Percentiles rank a stretch among this genome's conserved stretches.
Conservation (phyloP, 2,888 invertebrate species). For the Heteropelma amictum region DNA sequence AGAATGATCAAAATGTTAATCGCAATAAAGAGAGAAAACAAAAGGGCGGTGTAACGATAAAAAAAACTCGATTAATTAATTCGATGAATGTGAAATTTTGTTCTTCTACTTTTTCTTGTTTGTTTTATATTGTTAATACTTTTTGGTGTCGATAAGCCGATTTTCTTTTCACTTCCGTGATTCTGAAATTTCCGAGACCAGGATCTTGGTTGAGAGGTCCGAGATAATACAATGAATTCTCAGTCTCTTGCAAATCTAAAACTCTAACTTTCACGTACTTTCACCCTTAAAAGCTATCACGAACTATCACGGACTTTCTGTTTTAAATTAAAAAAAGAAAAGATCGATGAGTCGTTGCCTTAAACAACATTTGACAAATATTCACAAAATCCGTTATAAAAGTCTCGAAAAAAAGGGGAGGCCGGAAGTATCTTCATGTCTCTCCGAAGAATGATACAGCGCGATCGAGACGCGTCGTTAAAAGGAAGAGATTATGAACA, state of each 20-base stretch:
- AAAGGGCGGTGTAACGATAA: constrained; percentile 20
- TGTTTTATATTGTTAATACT: constrained; percentile 34
- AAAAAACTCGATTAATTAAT: constrained; percentile 10
- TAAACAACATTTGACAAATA: constrained; percentile 23
- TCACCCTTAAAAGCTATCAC: neutral
- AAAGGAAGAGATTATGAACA: neutral
- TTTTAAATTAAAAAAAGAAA: too few relatives aligned
- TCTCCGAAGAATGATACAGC: constrained; percentile 22
- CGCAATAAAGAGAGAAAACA: neutral
- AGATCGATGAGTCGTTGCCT: constrained; percentile 19
- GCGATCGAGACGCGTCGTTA: constrained; percentile 13
- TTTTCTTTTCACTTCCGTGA: neutral
- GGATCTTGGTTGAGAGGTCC: constrained; percentile 35
- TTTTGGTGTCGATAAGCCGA: constrained; percentile 27
- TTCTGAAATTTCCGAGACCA: constrained; percentile 14
- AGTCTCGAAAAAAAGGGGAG: too few relatives aligned
- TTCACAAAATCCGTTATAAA: too few relatives aligned
- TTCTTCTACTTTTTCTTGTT: neutral
- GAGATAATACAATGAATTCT: constrained; percentile 26
- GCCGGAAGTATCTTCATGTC: constrained; percentile 48
- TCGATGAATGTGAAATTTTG: constrained; percentile 24
- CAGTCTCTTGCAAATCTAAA: constrained; percentile 37
- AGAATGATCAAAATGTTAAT: constrained; percentile 2
- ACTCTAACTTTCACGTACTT: constrained; percentile 10
- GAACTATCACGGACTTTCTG: constrained; percentile 14